Evolutionary conservation across 2,888 invertebrate species (phyloP), one percentile per base, ranked within the genome.

Genomic region (Pediacus dermestoides): DNA sequence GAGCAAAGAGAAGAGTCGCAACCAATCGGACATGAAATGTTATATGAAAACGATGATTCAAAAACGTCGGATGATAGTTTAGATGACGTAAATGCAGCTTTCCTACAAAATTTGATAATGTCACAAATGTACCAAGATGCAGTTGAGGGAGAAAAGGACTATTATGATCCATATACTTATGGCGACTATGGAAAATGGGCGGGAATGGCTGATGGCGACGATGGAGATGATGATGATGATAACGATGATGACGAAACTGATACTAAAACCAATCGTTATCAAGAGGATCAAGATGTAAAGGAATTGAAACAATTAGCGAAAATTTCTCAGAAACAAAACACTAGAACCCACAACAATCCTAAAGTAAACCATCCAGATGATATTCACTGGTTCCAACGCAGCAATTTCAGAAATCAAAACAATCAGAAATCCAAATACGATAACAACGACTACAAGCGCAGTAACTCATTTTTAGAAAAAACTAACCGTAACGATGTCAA

Each of bases 11-110:
- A 70, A 40, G 74, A 77, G 23, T 71, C 77, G 8, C 69, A 80
- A 18, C 80, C 80, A 1, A 77, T 80, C 14, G 80, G 80, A n/a
- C 80, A 81, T 56, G 81, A 81, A 60, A 78, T 78, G 9, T 77
- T 78, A 72, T 81, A 76, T 49, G 80, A 80, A 60, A 76, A 73
- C 46, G 77, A 77, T 44, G 28, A 34, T 7, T 51, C 47, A 2
- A 30, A 47, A 14, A 42, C 37, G 9, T 57, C 55, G 16, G 60
- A 60, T n/a, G 53, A 50, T 8, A 60, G 53, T 35, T 53, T 67
- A 9, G 71, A 70, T 18, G 70, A 71, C 37, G 68, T 67, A 2
- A 81, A 77, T 61, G 78, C 79, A 36, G 78, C 80, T 31, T 81
- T 82, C 62, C 70, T 83, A 37, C 78, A 81, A 57, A 82, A 82